phyloP scores from a whole-genome alignment of 1,140 invertebrate species.

The Heliconius nattereri region DNA sequence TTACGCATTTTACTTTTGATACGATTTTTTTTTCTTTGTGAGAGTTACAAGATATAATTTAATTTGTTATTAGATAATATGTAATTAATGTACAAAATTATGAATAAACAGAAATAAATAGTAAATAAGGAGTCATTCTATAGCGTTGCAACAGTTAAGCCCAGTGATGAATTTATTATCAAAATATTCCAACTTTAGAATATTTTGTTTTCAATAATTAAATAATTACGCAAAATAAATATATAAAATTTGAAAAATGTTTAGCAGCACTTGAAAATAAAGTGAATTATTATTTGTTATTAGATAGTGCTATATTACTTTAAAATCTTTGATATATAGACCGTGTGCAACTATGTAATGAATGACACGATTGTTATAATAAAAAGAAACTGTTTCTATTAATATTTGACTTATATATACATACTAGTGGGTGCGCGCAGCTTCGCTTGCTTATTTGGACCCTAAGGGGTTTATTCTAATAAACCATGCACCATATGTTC shows the following conservation, averaged over 20 bases:
- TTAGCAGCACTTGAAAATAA: background rate
- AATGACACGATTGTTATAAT: background rate
- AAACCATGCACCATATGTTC: no score
- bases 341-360: background rate
- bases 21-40: background rate
- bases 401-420: background rate
- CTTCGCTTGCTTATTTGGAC: no score
- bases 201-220: background rate
- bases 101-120: background rate
- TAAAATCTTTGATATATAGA: background rate
- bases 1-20: background rate
- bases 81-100: slow-evolving; percentile 11
- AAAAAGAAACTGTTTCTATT: background rate
- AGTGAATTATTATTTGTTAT: background rate
- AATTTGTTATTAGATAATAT: background rate
- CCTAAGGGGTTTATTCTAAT: no score
- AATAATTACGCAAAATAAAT: background rate
- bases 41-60: background rate
- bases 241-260: background rate
- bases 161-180: background rate
- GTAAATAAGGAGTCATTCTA: background rate
- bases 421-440: no score
- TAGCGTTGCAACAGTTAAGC: background rate
- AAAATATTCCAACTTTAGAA: background rate
- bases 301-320: background rate